phyloP scores from a whole-genome alignment of 2,888 invertebrate species.

The Blera fallax region DNA sequence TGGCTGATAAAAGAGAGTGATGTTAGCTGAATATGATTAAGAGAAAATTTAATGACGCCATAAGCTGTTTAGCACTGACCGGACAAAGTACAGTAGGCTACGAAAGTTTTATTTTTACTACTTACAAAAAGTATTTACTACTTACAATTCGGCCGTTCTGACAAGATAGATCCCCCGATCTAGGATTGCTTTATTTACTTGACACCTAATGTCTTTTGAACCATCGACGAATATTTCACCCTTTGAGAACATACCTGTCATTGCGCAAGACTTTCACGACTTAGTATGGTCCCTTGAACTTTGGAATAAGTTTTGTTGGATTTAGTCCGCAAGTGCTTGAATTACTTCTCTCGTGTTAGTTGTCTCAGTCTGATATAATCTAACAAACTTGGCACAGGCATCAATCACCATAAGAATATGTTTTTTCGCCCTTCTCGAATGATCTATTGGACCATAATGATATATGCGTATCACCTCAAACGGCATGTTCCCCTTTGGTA shows the following conservation, averaged over 20 bases:
- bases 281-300: constrained; percentile 24
- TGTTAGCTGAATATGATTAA: no score
- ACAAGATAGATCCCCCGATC: background rate
- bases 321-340: background rate
- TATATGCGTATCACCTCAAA: constrained; percentile 64
- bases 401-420: constrained; percentile 56
- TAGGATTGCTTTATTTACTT: background rate
- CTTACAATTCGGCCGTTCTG: background rate
- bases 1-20: no score
- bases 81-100: no score
- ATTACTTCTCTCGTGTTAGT: background rate
- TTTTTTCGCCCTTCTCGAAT: background rate
- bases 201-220: background rate
- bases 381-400: background rate
- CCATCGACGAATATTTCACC: constrained; percentile 29
- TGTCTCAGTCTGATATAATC: no score
- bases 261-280: constrained; percentile 1
- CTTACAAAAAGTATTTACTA: background rate
- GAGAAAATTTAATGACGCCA: no score
- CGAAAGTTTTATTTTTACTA: no score
- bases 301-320: constrained; percentile 28
- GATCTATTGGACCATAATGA: constrained; percentile 65
- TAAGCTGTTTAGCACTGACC: no score
- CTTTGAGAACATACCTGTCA: constrained; percentile 5
- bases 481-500: constrained; percentile 51